Conservation (phyloP, 2,888 invertebrate species). For the Vesta saturnalis region DNA sequence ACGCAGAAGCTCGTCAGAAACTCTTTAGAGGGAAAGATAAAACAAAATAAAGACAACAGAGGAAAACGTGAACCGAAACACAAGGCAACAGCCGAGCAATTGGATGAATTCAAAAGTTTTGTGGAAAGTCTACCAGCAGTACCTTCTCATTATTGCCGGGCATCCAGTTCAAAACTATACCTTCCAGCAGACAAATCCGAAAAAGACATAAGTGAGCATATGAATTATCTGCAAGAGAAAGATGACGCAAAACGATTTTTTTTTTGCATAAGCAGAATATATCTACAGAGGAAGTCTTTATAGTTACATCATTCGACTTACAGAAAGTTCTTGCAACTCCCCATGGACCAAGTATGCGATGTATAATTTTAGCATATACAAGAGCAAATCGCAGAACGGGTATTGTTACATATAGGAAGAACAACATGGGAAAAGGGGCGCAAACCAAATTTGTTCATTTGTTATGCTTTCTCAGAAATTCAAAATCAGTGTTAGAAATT, state of each 20-base stretch:
- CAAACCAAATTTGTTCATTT: conserved; percentile 33
- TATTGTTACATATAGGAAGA: conserved; percentile 43
- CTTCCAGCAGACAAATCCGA: no score
- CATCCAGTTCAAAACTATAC: conserved; percentile 29
- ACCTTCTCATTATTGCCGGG: no score
- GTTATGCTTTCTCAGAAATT: conserved; percentile 40
- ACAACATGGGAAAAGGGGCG: conserved; percentile 36
- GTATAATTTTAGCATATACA: conserved; percentile 46
- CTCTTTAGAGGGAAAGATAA: conserved; percentile 26
- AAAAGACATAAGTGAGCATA: no score
- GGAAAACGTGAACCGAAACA: no score
- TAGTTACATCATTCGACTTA: no score
- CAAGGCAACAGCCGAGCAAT: conserved; percentile 25
- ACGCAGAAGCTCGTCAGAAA: conserved; percentile 26
- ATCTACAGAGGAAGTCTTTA: no score
- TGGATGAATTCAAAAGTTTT: conserved; percentile 28
- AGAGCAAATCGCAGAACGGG: conserved; percentile 39
- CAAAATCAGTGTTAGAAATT: conserved; percentile 40
- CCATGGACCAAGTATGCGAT: conserved; percentile 41
- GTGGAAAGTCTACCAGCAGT: conserved; percentile 27
- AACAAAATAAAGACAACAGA: conserved; percentile 23
- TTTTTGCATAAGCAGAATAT: no score
- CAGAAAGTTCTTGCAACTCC: conserved; percentile 46
- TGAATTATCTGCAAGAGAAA: no score
- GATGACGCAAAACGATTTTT: no score